Conservation (phyloP, 1,140 invertebrate genomes). For the Drosophila santomea region DNA sequence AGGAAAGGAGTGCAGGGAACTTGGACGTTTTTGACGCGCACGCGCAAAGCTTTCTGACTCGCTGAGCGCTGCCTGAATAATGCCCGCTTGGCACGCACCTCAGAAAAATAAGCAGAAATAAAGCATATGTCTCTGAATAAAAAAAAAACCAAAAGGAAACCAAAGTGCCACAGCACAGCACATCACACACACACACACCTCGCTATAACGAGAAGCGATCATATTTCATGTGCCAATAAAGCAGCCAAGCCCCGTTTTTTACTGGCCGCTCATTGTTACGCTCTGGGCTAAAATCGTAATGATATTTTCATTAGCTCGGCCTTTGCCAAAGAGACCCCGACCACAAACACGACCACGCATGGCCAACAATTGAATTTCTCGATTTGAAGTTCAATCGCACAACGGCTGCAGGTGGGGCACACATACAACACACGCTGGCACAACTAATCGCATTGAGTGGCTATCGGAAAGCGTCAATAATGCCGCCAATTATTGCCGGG, state of each 20-base stretch:
- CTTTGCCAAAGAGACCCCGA: constrained; percentile 54
- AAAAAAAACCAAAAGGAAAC: not conserved
- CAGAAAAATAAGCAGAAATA: not conserved
- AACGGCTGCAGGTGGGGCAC: constrained; percentile 58
- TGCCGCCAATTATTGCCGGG: constrained; percentile 59
- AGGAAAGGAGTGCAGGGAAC: constrained; percentile 9
- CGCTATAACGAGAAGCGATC: constrained; percentile 69
- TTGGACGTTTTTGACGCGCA: constrained; percentile 46
- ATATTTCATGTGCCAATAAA: constrained; percentile 80
- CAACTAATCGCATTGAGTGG: constrained; percentile 72
- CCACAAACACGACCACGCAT: constrained; percentile 55
- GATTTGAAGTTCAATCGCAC: constrained; percentile 39
- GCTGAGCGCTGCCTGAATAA: constrained; percentile 65
- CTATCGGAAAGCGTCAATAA: constrained; percentile 72
- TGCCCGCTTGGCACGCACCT: constrained; percentile 74
- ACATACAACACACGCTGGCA: constrained; percentile 13
- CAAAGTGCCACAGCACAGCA: constrained; percentile 10
- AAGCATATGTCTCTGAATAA: not conserved
- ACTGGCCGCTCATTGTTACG: constrained; percentile 56
- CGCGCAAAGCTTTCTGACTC: constrained; percentile 56
- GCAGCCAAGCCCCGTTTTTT: constrained; percentile 32
- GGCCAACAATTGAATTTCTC: constrained; percentile 55
- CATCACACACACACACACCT: constrained; percentile 10
- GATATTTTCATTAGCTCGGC: constrained; percentile 82
- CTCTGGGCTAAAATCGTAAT: constrained; percentile 76